A percentile compares a stretch with the other conserved stretches of the same genome.
Evolutionary conservation across 2,888 invertebrate genomes (phyloP).

Genomic region (Lomographa bimaculata): DNA sequence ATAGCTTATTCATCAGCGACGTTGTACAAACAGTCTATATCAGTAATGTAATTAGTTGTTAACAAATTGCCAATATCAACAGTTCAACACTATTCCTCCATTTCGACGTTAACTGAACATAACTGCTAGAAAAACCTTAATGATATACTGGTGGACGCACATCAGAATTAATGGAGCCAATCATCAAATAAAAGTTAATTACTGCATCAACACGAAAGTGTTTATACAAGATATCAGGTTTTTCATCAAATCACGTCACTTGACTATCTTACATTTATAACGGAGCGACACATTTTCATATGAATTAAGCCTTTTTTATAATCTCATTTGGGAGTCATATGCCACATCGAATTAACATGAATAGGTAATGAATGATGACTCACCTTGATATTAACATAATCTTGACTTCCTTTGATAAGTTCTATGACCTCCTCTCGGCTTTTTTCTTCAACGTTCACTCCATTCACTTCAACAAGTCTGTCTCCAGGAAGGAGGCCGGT

Average conservation of each 20-base stretch:
- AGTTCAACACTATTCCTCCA: no score
- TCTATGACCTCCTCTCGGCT: constrained; percentile 96
- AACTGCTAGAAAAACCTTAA: no score
- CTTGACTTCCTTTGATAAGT: constrained; percentile 93
- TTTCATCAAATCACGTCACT: constrained; percentile 1
- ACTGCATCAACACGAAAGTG: constrained; percentile 16
- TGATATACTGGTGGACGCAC: constrained; percentile 15
- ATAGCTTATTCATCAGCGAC: no score
- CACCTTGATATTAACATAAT: constrained; percentile 93
- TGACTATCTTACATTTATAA: constrained; percentile 7
- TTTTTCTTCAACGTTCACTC: constrained; percentile 91
- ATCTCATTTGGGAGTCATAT: no score
- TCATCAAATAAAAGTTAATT: constrained; percentile 18
- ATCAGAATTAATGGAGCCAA: constrained; percentile 10
- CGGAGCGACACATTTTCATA: constrained; percentile 11
- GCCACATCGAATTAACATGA: constrained; percentile 12
- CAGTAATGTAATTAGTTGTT: no score
- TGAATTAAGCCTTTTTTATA: constrained; percentile 4
- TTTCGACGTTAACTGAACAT: no score
- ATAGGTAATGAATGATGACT: constrained; percentile 43
- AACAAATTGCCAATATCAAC: no score
- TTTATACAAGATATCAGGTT: constrained; percentile 1
- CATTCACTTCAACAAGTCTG: constrained; percentile 95
- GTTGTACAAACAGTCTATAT: no score
- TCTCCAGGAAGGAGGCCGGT: constrained; percentile 97